Evolutionary conservation across 2,113 vertebrate species (phyloP).

Genomic region (Daboia siamensis): DNA sequence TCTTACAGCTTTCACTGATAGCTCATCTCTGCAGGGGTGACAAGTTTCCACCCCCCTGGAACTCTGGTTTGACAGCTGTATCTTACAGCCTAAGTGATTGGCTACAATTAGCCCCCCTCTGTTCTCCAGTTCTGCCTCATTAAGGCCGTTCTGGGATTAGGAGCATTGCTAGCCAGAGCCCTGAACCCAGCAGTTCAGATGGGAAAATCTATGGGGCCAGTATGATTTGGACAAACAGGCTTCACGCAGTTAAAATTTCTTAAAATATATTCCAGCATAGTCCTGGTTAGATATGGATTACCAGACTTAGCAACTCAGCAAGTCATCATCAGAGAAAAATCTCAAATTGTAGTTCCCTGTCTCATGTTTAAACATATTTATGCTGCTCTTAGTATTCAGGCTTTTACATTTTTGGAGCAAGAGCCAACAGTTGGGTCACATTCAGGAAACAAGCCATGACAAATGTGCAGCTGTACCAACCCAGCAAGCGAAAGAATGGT

Average conservation of each 20-base stretch:
- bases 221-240: neutral
- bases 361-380: neutral
- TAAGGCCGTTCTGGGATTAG: neutral
- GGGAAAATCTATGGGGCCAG: neutral
- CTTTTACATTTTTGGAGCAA: neutral
- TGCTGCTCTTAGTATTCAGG: neutral
- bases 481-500: neutral
- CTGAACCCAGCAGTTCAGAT: neutral
- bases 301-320: neutral
- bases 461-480: neutral
- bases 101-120: constrained; percentile 20
- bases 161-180: neutral
- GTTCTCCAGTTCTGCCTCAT: neutral
- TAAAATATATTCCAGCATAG: neutral
- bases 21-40: neutral
- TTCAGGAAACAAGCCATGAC: neutral
- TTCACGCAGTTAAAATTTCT: neutral
- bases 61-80: constrained; percentile 6
- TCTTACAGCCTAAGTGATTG: constrained; percentile 11
- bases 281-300: neutral
- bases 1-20: neutral
- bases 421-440: neutral
- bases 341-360: neutral
- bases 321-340: too few species aligned
- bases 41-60: constrained; percentile 15